These are phyloP conservation scores for Cherax destructor DNA, from an alignment of 1,140 invertebrate genomes.

Conservation along the genomic window DNA sequence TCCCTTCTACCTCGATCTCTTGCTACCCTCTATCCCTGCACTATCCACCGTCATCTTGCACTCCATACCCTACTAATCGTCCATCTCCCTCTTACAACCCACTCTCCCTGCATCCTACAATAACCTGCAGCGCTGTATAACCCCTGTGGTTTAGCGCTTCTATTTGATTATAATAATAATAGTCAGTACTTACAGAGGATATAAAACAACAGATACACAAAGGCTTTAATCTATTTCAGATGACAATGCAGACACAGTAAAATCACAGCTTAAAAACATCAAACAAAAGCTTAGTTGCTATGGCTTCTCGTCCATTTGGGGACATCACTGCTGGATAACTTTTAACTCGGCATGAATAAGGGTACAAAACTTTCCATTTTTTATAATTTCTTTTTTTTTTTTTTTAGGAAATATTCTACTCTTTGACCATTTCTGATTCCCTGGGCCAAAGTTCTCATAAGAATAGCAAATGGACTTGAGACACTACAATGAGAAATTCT, in stretches of 20 bases:
- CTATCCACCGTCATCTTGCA: too few species aligned
- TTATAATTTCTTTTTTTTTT: background rate
- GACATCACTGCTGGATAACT: conserved; percentile 49
- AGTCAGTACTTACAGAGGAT: background rate
- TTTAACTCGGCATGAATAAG: conserved; percentile 56
- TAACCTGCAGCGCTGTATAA: too few species aligned
- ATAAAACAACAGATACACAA: conserved; percentile 58
- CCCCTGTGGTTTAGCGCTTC: too few species aligned
- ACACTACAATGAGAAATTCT: conserved; percentile 61
- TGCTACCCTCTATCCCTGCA: too few species aligned
- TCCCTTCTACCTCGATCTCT: too few species aligned
- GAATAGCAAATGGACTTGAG: conserved; percentile 33
- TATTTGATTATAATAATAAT: too few species aligned
- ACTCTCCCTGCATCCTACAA: too few species aligned
- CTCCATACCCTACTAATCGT: too few species aligned
- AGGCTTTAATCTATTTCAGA: conserved; percentile 70
- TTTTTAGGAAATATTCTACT: conserved; percentile 64
- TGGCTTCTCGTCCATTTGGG: conserved; percentile 58
- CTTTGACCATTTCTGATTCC: conserved; percentile 51
- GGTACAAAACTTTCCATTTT: conserved; percentile 63
- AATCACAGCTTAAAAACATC: conserved; percentile 70
- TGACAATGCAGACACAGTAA: conserved; percentile 70
- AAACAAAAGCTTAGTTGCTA: conserved; percentile 69
- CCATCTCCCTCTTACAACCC: too few species aligned
- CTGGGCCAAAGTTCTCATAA: conserved; percentile 58